phyloP scores from a whole-genome alignment of 2,113 vertebrate species.

The Myotis davidii region DNA sequence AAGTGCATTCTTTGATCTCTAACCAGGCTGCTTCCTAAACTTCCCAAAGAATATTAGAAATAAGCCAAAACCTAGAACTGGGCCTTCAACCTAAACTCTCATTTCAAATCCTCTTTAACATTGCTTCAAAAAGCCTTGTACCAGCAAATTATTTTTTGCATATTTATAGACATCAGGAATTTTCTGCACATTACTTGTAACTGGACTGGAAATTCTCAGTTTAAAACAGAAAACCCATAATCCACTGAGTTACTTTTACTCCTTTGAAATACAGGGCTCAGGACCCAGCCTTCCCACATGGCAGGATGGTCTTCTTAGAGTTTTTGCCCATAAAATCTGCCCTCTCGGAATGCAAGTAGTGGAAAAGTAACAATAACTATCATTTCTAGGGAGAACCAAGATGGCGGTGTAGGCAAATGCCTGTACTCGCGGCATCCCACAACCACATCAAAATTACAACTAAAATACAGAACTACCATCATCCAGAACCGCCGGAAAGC shows the following conservation, averaged over 20 bases:
- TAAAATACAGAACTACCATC: too few species aligned
- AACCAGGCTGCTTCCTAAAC: not conserved
- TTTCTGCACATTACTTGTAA: not conserved
- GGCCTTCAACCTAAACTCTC: not conserved
- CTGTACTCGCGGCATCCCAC: too few species aligned
- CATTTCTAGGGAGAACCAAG: not conserved
- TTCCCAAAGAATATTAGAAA: slow-evolving; percentile 21
- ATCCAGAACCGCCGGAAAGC: too few species aligned
- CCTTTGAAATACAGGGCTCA: not conserved
- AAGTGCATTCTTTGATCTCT: not conserved
- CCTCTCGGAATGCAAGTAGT: not conserved
- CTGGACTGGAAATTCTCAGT: not conserved
- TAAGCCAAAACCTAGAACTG: not conserved
- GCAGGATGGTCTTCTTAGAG: not conserved
- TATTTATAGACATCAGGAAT: not conserved
- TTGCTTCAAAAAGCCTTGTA: not conserved
- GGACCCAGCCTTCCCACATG: not conserved
- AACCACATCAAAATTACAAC: too few species aligned
- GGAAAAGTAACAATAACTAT: not conserved
- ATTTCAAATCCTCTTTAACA: not conserved
- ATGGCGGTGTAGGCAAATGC: too few species aligned
- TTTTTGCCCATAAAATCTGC: not conserved
- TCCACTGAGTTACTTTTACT: not conserved
- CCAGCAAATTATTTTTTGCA: not conserved
- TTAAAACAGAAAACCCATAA: not conserved